Conservation (phyloP, 2,113 vertebrate genomes). For the Cyanoliseus patagonus region DNA sequence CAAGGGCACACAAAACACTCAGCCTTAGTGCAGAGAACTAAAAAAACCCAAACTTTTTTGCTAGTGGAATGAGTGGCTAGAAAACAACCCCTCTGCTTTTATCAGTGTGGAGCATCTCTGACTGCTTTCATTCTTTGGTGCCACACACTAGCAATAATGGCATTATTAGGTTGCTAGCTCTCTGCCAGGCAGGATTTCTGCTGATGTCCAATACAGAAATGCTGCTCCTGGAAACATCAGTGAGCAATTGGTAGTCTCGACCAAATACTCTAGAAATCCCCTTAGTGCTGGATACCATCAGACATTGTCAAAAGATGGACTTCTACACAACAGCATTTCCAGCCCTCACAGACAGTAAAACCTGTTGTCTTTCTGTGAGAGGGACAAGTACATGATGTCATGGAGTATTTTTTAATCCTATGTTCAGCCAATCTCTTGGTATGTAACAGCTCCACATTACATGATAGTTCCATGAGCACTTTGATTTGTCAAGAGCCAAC, state of each 20-base stretch:
- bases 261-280: neutral
- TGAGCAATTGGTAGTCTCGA: neutral
- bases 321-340: neutral
- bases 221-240: neutral
- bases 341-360: neutral
- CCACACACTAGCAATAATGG: neutral
- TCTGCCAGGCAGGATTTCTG: neutral
- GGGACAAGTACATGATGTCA: neutral
- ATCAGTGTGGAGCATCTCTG: neutral
- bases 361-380: neutral
- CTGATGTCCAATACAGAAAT: neutral
- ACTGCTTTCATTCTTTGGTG: neutral
- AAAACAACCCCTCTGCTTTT: neutral
- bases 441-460: neutral
- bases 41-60: neutral
- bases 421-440: neutral
- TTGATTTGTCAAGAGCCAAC: neutral
- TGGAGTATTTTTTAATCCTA: neutral
- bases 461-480: conserved; percentile 4
- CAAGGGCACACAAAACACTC: neutral
- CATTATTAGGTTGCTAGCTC: neutral
- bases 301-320: neutral
- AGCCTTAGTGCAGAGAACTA: neutral
- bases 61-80: neutral
- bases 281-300: neutral